Percentiles rank a stretch among this genome's conserved stretches.
Evolutionary conservation across 2,888 invertebrate species (phyloP).

Genomic region (Andrena fulva): DNA sequence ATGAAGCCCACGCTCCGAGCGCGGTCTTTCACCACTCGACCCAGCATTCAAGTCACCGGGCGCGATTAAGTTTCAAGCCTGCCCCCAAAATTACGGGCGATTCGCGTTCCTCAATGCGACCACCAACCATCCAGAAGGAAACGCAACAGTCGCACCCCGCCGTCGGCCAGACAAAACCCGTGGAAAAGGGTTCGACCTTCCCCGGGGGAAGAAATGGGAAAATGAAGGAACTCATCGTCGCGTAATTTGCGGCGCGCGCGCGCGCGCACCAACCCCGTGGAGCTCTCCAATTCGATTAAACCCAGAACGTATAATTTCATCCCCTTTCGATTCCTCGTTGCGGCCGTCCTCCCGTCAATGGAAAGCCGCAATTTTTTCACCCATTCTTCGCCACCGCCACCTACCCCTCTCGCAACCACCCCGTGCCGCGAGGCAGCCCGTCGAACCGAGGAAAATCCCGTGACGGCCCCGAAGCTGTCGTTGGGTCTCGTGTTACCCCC

Average conservation of each 20-base stretch:
- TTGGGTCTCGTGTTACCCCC: slow-evolving; percentile 43
- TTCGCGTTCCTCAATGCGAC: slow-evolving; percentile 23
- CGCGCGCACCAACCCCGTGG: slow-evolving; percentile 48
- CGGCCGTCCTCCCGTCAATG: slow-evolving; percentile 55
- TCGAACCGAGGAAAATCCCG: slow-evolving; percentile 27
- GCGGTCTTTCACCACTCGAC: not conserved
- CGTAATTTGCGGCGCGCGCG: slow-evolving; percentile 76
- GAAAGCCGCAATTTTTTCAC: slow-evolving; percentile 74
- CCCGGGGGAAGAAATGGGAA: slow-evolving; percentile 56
- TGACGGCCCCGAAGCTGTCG: not conserved
- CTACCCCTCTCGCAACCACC: slow-evolving; percentile 8
- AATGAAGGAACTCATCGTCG: slow-evolving; percentile 68
- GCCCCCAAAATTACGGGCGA: slow-evolving; percentile 27
- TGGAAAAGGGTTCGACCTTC: slow-evolving; percentile 60
- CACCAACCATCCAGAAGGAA: slow-evolving; percentile 35
- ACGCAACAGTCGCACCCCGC: slow-evolving; percentile 71
- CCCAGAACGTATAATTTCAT: slow-evolving; percentile 81
- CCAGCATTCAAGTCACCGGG: slow-evolving; percentile 47
- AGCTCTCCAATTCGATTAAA: slow-evolving; percentile 80
- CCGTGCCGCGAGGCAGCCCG: slow-evolving; percentile 35
- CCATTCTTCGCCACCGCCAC: slow-evolving; percentile 44
- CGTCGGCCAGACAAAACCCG: slow-evolving; percentile 15
- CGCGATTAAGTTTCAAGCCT: slow-evolving; percentile 51
- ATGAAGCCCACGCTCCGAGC: not conserved
- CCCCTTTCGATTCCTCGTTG: slow-evolving; percentile 65